Conservation (phyloP, 2,888 invertebrate genomes). For the Zeuzera pyrina region DNA sequence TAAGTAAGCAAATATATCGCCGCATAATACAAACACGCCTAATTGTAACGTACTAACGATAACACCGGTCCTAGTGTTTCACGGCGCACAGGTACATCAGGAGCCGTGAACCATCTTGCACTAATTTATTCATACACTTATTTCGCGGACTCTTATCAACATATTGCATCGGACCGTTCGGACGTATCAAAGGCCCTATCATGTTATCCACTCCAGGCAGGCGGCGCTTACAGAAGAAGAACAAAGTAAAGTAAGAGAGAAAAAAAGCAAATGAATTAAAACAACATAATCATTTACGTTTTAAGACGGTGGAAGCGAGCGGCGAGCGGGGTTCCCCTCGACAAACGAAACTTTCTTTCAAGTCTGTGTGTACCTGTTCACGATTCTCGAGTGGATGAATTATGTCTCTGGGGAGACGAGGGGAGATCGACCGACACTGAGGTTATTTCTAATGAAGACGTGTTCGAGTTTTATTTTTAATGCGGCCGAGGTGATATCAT, state of each 20-base stretch:
- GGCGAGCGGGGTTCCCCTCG: slow-evolving; percentile 58
- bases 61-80: neutral
- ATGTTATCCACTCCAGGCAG: slow-evolving; percentile 58
- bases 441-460: slow-evolving; percentile 63
- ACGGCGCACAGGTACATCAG: slow-evolving; percentile 19
- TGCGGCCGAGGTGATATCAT: slow-evolving; percentile 44
- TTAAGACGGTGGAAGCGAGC: slow-evolving; percentile 55
- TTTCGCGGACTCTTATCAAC: slow-evolving; percentile 25
- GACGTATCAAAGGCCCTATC: slow-evolving; percentile 35
- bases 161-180: slow-evolving; percentile 22
- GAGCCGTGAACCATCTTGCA: slow-evolving; percentile 31
- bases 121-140: slow-evolving; percentile 37
- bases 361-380: slow-evolving; percentile 66
- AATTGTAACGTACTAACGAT: too few species aligned
- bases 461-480: slow-evolving; percentile 58
- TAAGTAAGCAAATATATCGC: too few species aligned
- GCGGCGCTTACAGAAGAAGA: slow-evolving; percentile 58
- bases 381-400: slow-evolving; percentile 69
- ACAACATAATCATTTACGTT: slow-evolving; percentile 70
- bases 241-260: slow-evolving; percentile 55
- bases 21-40: too few species aligned
- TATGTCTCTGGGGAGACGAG: slow-evolving; percentile 62
- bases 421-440: slow-evolving; percentile 44
- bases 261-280: slow-evolving; percentile 70
- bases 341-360: slow-evolving; percentile 67